Percentiles rank a stretch among this genome's conserved stretches.
These are phyloP conservation scores for Setophaga petechia DNA, from an alignment of 2,113 vertebrate genomes.

Conservation along the genomic window DNA sequence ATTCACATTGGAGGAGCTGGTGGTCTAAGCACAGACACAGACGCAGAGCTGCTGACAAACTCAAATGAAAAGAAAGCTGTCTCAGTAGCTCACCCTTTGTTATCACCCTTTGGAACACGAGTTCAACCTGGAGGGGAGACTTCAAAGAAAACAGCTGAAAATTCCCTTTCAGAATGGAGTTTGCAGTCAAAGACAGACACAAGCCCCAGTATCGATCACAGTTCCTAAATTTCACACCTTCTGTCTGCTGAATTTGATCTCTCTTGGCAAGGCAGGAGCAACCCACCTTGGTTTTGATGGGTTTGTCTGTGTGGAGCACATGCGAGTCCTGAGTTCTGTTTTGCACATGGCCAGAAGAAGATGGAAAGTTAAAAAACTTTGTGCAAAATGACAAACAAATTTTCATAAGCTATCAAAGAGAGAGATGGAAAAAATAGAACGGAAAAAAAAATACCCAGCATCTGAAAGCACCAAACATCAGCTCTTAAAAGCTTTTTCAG, in stretches of 20 bases:
- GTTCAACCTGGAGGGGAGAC: background rate
- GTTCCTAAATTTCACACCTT: conserved; percentile 31
- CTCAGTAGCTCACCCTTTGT: background rate
- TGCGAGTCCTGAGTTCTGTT: background rate
- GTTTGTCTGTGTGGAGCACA: background rate
- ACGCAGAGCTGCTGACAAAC: background rate
- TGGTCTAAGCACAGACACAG: background rate
- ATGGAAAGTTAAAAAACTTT: background rate
- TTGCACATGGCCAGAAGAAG: background rate
- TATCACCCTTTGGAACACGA: background rate
- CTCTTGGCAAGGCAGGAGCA: background rate
- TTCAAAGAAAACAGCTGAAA: conserved; percentile 21
- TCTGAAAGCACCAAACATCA: conserved; percentile 29
- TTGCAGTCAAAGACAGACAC: background rate
- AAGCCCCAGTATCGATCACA: background rate
- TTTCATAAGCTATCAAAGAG: conserved; percentile 11
- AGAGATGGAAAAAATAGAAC: background rate
- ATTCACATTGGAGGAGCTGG: background rate
- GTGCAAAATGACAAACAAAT: background rate
- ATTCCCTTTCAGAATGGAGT: background rate
- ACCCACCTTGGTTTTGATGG: conserved; percentile 16
- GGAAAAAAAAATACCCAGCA: background rate
- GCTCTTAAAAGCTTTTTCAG: conserved; percentile 69
- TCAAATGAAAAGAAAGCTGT: background rate
- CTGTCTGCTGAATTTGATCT: conserved; percentile 14